phyloP scores from a whole-genome alignment of 2,888 invertebrate genomes.

The Daptonema setosum region DNA sequence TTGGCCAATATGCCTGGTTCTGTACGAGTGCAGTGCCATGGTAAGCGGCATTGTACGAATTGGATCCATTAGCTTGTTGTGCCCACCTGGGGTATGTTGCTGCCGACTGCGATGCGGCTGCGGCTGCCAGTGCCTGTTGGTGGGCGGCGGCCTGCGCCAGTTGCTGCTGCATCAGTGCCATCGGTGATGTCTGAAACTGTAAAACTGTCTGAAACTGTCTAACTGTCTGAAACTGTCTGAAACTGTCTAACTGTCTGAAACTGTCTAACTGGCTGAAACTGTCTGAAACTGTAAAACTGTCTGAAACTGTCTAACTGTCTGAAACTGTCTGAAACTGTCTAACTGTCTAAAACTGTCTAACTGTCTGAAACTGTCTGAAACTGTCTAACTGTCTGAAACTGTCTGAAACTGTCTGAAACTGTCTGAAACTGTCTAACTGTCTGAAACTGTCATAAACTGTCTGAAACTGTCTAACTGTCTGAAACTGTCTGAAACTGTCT shows the following conservation, averaged over 20 bases:
- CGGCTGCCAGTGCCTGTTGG: slow-evolving; percentile 12
- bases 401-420: too few relatives aligned
- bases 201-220: background rate
- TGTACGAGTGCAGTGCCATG: background rate
- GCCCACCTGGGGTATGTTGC: background rate
- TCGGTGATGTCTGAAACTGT: background rate
- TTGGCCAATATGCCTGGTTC: too few relatives aligned
- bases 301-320: background rate
- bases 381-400: too few relatives aligned
- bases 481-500: too few relatives aligned
- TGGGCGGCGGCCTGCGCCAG: background rate
- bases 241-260: too few relatives aligned
- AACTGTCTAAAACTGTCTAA: too few relatives aligned
- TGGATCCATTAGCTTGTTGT: background rate
- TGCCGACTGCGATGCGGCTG: slow-evolving; percentile 11
- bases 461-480: too few relatives aligned
- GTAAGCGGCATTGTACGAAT: background rate
- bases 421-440: too few relatives aligned
- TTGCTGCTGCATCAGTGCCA: background rate
- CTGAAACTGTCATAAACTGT: too few relatives aligned
- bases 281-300: background rate
- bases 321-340: too few relatives aligned
- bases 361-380: too few relatives aligned
- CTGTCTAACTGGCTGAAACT: background rate
- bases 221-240: too few relatives aligned